These are phyloP conservation scores for Hirtodrosophila alboralis DNA, from an alignment of 2,888 invertebrate species.

Conservation along the genomic window DNA sequence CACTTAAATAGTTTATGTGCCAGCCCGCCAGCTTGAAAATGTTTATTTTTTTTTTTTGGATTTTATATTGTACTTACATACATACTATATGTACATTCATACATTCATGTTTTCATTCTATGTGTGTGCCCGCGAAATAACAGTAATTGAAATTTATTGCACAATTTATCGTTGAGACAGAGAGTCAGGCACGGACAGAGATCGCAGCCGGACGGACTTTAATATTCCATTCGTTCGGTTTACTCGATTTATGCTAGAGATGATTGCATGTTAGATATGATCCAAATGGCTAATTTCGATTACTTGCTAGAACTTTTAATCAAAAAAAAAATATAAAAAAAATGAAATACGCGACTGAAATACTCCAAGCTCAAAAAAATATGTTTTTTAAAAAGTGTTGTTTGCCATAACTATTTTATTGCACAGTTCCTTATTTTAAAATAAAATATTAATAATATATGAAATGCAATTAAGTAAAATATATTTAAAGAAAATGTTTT, in stretches of 20 bases:
- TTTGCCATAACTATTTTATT: no score
- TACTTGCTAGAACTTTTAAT: no score
- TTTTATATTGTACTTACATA: conserved; percentile 6
- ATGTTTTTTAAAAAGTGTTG: no score
- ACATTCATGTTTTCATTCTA: conserved; percentile 28
- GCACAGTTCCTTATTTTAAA: no score
- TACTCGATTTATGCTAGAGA: conserved; percentile 21
- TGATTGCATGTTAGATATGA: no score
- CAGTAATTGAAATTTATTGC: conserved; percentile 84
- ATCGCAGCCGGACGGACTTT: conserved; percentile 49
- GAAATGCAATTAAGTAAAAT: no score
- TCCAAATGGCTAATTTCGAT: no score
- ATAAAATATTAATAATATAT: no score
- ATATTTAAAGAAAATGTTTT: no score
- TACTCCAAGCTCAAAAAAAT: no score
- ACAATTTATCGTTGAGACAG: conserved; percentile 82
- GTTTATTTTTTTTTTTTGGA: conserved; percentile 2
- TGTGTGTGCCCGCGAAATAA: conserved; percentile 68
- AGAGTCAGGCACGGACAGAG: conserved; percentile 35
- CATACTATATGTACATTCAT: background rate
- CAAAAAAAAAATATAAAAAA: no score
- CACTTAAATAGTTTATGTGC: conserved; percentile 58
- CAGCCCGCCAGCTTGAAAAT: conserved; percentile 26
- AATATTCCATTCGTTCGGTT: conserved; percentile 43
- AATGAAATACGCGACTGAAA: no score